Evolutionary conservation across 37 sponge, comb jelly and placozoan genomes (phyloP), one percentile per base, ranked within the genome.

Genomic region (Diacarnus erythraeanus): DNA sequence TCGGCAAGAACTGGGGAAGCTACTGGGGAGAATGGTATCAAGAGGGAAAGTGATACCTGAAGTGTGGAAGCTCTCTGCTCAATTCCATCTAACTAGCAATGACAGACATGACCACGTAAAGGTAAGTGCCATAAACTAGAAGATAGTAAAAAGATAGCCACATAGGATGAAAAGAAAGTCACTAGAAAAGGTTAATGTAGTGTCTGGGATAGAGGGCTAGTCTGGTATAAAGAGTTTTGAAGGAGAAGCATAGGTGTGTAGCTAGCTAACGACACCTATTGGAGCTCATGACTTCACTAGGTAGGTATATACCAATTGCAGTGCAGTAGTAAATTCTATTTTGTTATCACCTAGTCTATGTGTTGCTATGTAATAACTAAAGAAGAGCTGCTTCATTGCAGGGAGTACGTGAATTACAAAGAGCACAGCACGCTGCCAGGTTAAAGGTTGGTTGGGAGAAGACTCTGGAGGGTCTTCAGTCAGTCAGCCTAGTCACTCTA

Each of bases 391-490:
- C 36, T 33, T 38, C 29, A 2, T 20, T n/a, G 29, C 9, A 92
- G 93, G 93, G 85, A 21, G 18, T 92, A 69, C 18, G 77, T 29
- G 93, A 92, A 71, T 69, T 92, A 6, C 93, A 92, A 79, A 88
- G 81, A 40, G 93, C 93, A 0, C 86, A 88, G 63, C 36, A 89
- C 33, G 51, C 64, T 2, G 43, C 64, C 34, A 76, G 75, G 31
- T 86, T 74, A 51, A 59, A 23, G 22, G 12, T 37, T 1, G 81
- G 74, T 0, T 92, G 93, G 93, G 93, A 92, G 59, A 80, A 38
- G 36, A 64, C 80, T 18, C 22, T 54, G 43, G 69, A 75, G n/a
- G 63, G 44, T 33, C 40, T 79, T 31, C n/a, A 40, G 54, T 72
- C 75, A 58, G 86, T 88, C 34, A 57, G 61, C 23, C 18, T n/a